phyloP scores from a whole-genome alignment of 2,797 vertebrate genomes.

The Lepilemur ruficaudatus region DNA sequence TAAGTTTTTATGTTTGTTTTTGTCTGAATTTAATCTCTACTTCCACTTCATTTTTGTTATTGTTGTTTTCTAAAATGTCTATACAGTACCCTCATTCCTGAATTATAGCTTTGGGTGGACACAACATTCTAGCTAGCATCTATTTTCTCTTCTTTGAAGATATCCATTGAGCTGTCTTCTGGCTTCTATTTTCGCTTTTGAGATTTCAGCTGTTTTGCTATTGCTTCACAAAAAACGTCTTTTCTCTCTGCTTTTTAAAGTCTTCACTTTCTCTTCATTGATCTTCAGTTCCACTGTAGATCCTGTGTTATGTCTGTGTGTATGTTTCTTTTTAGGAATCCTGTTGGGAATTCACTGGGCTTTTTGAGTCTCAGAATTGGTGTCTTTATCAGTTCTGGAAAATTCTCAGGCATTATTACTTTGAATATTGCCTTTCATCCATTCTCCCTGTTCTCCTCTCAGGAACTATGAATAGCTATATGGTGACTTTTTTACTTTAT shows the following conservation, averaged over 20 bases:
- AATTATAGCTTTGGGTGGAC: not conserved
- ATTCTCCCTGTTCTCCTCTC: not conserved
- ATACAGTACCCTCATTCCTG: not conserved
- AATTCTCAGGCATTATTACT: not conserved
- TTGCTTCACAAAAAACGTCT: not conserved
- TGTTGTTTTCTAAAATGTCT: not conserved
- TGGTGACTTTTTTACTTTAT: not conserved
- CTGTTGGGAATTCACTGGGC: not conserved
- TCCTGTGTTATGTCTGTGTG: not conserved
- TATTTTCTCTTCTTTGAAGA: not conserved
- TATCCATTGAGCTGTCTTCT: not conserved
- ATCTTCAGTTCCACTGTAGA: not conserved
- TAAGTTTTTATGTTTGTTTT: not conserved
- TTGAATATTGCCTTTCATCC: not conserved
- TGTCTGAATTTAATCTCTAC: not conserved
- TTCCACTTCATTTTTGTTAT: not conserved
- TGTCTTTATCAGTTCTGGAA: not conserved
- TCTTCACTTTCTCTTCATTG: not conserved
- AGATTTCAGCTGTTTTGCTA: not conserved
- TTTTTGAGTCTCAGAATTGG: not conserved
- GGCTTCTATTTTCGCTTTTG: conserved; percentile 14
- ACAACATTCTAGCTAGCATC: not conserved
- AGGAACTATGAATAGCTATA: not conserved
- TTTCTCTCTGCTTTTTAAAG: not conserved
- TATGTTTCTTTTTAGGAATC: not conserved